These are phyloP conservation scores for Hypolimnas misippus DNA, from an alignment of 2,888 invertebrate species.

Conservation along the genomic window DNA sequence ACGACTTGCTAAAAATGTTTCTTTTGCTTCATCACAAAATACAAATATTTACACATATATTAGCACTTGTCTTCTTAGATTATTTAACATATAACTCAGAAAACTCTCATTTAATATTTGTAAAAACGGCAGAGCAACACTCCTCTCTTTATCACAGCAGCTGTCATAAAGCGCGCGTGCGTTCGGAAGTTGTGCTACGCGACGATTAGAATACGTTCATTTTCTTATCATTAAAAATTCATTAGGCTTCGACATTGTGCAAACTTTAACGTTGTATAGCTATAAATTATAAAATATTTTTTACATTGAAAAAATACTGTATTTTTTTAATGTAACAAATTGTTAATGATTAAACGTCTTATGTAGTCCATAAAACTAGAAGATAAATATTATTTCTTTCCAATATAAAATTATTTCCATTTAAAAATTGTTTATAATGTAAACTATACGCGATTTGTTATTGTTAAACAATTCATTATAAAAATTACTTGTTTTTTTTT, in stretches of 20 bases:
- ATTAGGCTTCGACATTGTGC: neutral
- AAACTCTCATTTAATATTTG: conserved; percentile 37
- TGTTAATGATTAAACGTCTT: too few relatives aligned
- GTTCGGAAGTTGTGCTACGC: conserved; percentile 52
- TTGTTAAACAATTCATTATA: too few relatives aligned
- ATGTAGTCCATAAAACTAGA: too few relatives aligned
- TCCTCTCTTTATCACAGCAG: conserved; percentile 47
- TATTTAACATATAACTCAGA: conserved; percentile 40
- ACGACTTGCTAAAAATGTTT: conserved; percentile 49
- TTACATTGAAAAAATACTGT: too few relatives aligned
- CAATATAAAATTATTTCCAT: too few relatives aligned
- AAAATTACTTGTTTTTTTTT: too few relatives aligned
- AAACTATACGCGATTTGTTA: too few relatives aligned
- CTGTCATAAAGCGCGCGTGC: conserved; percentile 57
- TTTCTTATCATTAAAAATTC: conserved; percentile 37
- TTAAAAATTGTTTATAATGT: too few relatives aligned
- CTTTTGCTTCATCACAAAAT: conserved; percentile 63
- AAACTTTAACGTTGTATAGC: neutral
- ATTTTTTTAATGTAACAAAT: too few relatives aligned
- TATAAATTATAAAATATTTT: neutral
- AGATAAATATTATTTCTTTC: too few relatives aligned
- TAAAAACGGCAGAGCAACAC: conserved; percentile 41
- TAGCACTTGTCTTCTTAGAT: conserved; percentile 48
- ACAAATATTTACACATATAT: conserved; percentile 54
- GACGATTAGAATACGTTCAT: conserved; percentile 45